Conservation (phyloP, 2,888 invertebrate genomes). For the Drosophila neutralis region DNA sequence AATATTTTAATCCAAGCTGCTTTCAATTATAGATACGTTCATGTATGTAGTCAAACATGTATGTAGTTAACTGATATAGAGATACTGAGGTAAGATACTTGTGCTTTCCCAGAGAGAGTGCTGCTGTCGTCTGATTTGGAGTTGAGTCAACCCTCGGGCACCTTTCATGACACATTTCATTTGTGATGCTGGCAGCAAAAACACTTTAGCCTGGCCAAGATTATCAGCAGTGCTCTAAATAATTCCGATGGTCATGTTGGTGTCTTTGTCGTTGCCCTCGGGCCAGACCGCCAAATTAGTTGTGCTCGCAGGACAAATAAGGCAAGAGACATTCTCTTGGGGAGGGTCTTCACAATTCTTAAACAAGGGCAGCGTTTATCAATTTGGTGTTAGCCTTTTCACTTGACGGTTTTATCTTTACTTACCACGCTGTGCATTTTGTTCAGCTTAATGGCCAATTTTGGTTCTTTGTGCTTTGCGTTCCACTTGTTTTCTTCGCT, state of each 20-base stretch:
- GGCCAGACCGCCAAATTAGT: conserved; percentile 48
- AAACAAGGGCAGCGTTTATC: conserved; percentile 58
- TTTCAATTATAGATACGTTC: not conserved
- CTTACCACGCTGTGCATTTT: conserved; percentile 36
- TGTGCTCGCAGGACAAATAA: conserved; percentile 36
- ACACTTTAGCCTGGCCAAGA: conserved; percentile 60
- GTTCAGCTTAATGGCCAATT: conserved; percentile 68
- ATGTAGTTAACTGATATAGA: not conserved
- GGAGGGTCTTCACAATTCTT: conserved; percentile 17
- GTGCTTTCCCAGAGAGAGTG: not conserved
- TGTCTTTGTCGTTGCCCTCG: conserved; percentile 24
- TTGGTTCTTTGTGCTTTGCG: conserved; percentile 29
- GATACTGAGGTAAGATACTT: not conserved
- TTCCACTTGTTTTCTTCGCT: conserved; percentile 18
- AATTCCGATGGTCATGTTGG: conserved; percentile 55
- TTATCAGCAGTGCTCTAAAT: conserved; percentile 65
- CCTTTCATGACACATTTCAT: conserved; percentile 37
- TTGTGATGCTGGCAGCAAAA: conserved; percentile 27
- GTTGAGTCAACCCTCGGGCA: conserved; percentile 20
- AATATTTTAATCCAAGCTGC: not conserved
- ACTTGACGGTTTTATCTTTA: conserved; percentile 42
- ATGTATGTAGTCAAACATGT: not conserved
- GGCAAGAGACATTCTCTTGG: not conserved
- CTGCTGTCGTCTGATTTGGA: not conserved
- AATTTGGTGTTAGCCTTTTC: conserved; percentile 66